These are phyloP conservation scores for Chitala chitala DNA, from an alignment of 2,113 vertebrate species.

Conservation along the genomic window DNA sequence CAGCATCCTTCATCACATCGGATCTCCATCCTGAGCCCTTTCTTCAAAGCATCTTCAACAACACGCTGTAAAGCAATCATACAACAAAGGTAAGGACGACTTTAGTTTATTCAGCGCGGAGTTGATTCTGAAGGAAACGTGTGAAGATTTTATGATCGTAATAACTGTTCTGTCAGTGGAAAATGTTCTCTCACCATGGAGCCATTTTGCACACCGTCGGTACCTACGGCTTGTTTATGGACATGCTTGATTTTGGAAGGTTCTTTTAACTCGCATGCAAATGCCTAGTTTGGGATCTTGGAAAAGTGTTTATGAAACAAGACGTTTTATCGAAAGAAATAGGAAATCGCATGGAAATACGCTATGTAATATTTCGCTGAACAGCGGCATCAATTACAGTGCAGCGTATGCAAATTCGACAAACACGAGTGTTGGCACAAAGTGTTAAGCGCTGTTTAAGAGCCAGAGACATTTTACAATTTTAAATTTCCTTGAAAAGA, in stretches of 20 bases:
- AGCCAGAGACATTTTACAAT: neutral
- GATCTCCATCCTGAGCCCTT: neutral
- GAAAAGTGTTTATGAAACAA: too few relatives aligned
- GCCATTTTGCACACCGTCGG: slow-evolving; percentile 18
- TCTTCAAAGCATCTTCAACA: neutral
- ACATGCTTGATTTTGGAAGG: neutral
- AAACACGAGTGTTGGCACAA: too few relatives aligned
- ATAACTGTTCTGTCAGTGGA: neutral
- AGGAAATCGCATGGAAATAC: too few relatives aligned
- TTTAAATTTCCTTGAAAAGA: too few relatives aligned
- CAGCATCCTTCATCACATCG: slow-evolving; percentile 3
- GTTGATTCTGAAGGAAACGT: neutral
- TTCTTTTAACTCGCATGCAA: neutral
- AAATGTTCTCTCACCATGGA: neutral
- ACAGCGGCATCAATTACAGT: too few relatives aligned
- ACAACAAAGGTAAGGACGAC: neutral
- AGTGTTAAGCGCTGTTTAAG: too few relatives aligned
- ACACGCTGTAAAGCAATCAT: neutral
- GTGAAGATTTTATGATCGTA: neutral
- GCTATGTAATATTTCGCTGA: too few relatives aligned
- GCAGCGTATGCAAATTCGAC: too few relatives aligned
- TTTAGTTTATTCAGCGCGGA: neutral
- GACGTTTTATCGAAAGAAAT: too few relatives aligned
- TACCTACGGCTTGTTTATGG: slow-evolving; percentile 5
- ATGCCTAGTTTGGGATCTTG: too few relatives aligned